Conservation (phyloP, 2,888 invertebrate species). For the Mythimna loreyi region DNA sequence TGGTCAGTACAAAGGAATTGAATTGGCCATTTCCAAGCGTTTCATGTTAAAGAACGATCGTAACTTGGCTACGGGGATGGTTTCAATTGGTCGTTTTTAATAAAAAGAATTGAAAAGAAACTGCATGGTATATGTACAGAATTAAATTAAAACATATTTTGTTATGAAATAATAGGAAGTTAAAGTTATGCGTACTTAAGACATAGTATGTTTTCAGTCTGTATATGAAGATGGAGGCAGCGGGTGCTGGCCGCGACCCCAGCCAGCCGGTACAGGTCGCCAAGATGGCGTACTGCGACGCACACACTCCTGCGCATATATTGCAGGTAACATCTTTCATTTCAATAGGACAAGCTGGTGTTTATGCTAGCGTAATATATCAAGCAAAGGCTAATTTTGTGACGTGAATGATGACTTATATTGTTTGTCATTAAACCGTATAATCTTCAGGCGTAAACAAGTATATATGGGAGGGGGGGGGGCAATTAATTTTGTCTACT, state of each 20-base stretch:
- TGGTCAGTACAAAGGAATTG: too few relatives aligned
- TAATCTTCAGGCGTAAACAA: not conserved
- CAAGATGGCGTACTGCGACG: slow-evolving; percentile 98
- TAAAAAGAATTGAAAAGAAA: too few relatives aligned
- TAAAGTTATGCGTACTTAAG: not conserved
- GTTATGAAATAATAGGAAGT: too few relatives aligned
- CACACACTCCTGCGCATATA: slow-evolving; percentile 95
- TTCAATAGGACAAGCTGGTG: not conserved
- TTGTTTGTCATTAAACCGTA: not conserved
- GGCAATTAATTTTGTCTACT: too few relatives aligned
- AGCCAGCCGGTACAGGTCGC: slow-evolving; percentile 96
- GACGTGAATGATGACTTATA: not conserved
- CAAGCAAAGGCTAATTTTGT: not conserved
- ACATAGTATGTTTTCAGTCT: slow-evolving; percentile 87
- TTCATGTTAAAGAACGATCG: too few relatives aligned
- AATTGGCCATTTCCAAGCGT: too few relatives aligned
- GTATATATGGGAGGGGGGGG: too few relatives aligned
- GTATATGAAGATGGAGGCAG: slow-evolving; percentile 99
- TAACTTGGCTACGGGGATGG: too few relatives aligned
- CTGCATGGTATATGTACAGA: too few relatives aligned
- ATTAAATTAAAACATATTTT: too few relatives aligned
- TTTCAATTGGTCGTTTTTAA: too few relatives aligned
- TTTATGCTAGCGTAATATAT: not conserved
- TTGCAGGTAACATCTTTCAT: slow-evolving; percentile 80
- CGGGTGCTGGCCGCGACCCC: slow-evolving; percentile 91